Conservation (phyloP, 2,797 vertebrate species). For the Lutjanus argentimaculatus region DNA sequence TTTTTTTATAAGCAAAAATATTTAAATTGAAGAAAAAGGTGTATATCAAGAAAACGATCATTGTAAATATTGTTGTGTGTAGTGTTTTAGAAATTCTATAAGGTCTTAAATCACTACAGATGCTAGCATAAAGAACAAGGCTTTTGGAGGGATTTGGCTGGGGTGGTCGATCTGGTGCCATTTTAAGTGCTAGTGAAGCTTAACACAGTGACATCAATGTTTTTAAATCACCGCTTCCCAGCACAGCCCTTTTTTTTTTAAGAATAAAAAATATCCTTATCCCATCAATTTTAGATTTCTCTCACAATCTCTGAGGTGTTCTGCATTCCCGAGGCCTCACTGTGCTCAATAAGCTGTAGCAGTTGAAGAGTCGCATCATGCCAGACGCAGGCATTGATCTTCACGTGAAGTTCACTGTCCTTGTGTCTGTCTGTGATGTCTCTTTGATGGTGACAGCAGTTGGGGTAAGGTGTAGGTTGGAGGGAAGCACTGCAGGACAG, state of each 20-base stretch:
- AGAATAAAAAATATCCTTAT: constrained; percentile 18
- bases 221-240: constrained; percentile 75
- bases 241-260: constrained; percentile 51
- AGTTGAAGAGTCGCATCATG: constrained; percentile 4
- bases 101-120: constrained; percentile 81
- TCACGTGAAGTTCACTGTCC: constrained; percentile 18
- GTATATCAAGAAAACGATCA: constrained; percentile 79
- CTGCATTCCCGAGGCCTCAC: constrained; percentile 38
- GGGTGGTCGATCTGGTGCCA: constrained; percentile 74
- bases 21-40: constrained; percentile 81
- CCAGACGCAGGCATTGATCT: constrained; percentile 23
- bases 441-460: constrained; percentile 46
- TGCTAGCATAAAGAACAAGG: constrained; percentile 77
- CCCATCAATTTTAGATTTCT: constrained; percentile 60
- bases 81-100: constrained; percentile 81
- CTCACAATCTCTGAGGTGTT: constrained; percentile 45
- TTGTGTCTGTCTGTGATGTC: constrained; percentile 24
- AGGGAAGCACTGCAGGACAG: constrained; percentile 44
- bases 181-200: constrained; percentile 74
- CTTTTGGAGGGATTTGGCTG: constrained; percentile 75
- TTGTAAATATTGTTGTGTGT: constrained; percentile 84
- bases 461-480: constrained; percentile 49
- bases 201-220: constrained; percentile 65
- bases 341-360: constrained; percentile 27
- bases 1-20: constrained; percentile 83